Base-by-base conservation (phyloP, 2,888 invertebrate genomes). In the Eupithecia inturbata region DNA sequence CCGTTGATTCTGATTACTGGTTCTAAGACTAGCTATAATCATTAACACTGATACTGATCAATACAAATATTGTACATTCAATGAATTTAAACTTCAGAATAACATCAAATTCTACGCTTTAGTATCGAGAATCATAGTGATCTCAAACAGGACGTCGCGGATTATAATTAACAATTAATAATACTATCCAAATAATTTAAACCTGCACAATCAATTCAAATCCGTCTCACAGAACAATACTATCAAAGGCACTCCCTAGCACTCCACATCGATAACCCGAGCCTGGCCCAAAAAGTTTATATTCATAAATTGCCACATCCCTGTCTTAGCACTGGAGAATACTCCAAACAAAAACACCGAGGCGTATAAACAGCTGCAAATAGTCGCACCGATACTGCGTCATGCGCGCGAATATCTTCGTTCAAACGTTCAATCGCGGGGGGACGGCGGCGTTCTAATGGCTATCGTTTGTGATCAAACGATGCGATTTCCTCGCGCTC, bases 211-310 rank as follows among this genome's bases (percentile, higher is more conserved):
- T 84, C 80, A 82, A 85, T 86, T 85, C 81, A 81, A 81, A 85
- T 82, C 79, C 79, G 80, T 83, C 64, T 82, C 84, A 80, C 76
- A 77, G 82, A 77, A 83, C 82, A 78, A 81, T 78, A 81, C 77
- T 77, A 76, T 72, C 80, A 80, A 91, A 91, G 92, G 91, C 91
- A 92, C 92, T 89, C 82, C 75, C 79, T 82, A 84, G 85, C 86
- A 87, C 86, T 82, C 82, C 63, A 68, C 75, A 67, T 68, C 41
- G 57, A 76, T 77, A 78, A 80, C 77, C 78, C 80, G 77, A 76
- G 83, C 84, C 81, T 80, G 71, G 81, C 83, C 81, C 81, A 73
- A 68, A 75, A 77, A 77, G 81, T 82, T 75, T 73, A 71, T 79
- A 77, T 80, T 79, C 74, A 79, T 85, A 81, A 84, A 82, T 84